A percentile compares a stretch with the other conserved stretches of the same genome.
phyloP scores from a whole-genome alignment of 2,113 vertebrate species.

The Carassius gibelio region DNA sequence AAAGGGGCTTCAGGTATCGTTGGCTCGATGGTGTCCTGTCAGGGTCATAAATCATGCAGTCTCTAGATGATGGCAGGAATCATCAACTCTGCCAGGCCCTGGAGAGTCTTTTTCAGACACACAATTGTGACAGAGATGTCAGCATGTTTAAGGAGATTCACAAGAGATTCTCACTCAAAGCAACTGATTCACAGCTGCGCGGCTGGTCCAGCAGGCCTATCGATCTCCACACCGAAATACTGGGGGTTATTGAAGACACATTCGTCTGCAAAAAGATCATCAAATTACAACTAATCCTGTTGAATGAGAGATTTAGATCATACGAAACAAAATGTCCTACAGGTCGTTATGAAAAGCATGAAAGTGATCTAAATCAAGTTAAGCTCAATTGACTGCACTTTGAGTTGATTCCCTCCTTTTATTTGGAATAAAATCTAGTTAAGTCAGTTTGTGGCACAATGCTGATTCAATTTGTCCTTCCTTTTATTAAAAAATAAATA shows the following conservation, averaged over 20 bases:
- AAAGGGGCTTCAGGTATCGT: slow-evolving; percentile 37
- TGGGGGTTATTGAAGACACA: slow-evolving; percentile 1
- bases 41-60: slow-evolving; percentile 43
- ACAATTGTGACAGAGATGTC: slow-evolving; percentile 58
- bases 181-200: slow-evolving; percentile 42
- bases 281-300: neutral
- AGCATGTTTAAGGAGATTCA: slow-evolving; percentile 50
- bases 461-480: too few species aligned
- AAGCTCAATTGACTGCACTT: too few species aligned
- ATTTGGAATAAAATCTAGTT: too few species aligned
- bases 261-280: slow-evolving; percentile 2
- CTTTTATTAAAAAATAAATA: too few species aligned
- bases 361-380: neutral
- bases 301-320: neutral
- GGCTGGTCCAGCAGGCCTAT: slow-evolving; percentile 18
- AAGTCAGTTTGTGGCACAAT: too few species aligned
- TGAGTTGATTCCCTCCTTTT: neutral
- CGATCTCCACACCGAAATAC: neutral
- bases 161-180: slow-evolving; percentile 31
- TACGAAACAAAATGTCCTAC: neutral
- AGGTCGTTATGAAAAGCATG: neutral
- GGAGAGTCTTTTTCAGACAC: slow-evolving; percentile 45
- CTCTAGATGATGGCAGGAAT: slow-evolving; percentile 38
- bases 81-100: slow-evolving; percentile 49
- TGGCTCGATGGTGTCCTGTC: slow-evolving; percentile 37